phyloP scores from a whole-genome alignment of 2,113 vertebrate genomes.

The Neoarius graeffei region DNA sequence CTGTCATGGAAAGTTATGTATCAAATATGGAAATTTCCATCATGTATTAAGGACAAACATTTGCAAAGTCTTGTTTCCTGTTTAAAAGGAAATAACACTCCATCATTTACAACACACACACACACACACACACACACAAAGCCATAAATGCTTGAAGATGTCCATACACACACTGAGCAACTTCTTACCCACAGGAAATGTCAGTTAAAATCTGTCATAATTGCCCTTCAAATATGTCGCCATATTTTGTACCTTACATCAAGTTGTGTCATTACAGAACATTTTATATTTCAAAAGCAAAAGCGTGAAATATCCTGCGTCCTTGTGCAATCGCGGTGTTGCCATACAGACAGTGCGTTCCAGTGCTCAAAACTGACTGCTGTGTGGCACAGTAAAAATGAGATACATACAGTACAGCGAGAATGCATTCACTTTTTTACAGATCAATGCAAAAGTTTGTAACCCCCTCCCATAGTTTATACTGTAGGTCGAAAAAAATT shows the following conservation, averaged over 20 bases:
- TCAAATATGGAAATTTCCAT: constrained; percentile 1
- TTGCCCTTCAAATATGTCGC: constrained; percentile 46
- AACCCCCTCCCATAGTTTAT: neutral
- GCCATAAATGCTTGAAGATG: neutral
- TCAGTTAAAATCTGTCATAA: constrained; percentile 47
- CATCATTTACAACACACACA: constrained; percentile 26
- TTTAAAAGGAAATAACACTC: constrained; percentile 27
- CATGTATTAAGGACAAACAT: neutral
- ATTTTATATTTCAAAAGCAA: constrained; percentile 56
- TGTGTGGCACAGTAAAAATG: constrained; percentile 4
- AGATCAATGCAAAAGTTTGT: neutral
- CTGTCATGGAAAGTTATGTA: neutral
- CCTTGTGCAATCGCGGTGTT: constrained; percentile 44
- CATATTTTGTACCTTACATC: constrained; percentile 50
- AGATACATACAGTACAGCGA: neutral
- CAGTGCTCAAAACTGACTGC: neutral
- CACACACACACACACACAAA: neutral
- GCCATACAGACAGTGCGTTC: constrained; percentile 7
- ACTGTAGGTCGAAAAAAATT: neutral
- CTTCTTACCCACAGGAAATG: constrained; percentile 44
- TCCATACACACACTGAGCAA: constrained; percentile 13
- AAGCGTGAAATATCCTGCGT: constrained; percentile 48
- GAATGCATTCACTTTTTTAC: neutral
- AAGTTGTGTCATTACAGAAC: constrained; percentile 47
- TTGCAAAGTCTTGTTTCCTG: constrained; percentile 18